A percentile compares a stretch with the other conserved stretches of the same genome.
These are phyloP conservation scores for Ptychobarbus kaznakovi DNA, from an alignment of 2,797 vertebrate genomes.

Conservation along the genomic window DNA sequence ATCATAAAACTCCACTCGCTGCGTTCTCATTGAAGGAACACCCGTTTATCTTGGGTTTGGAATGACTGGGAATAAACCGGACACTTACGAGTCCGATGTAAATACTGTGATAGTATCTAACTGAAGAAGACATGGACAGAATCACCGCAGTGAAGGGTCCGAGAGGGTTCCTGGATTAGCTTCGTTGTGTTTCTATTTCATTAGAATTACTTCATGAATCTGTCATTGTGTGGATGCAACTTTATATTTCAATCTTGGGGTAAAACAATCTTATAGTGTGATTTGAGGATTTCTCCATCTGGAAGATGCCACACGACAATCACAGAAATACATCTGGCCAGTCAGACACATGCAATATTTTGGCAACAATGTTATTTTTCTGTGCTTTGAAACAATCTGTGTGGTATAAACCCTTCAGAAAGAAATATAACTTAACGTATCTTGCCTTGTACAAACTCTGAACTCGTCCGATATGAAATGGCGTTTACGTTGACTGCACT, in stretches of 20 bases:
- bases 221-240: constrained; percentile 8
- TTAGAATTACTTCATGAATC: constrained; percentile 16
- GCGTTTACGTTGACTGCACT: neutral
- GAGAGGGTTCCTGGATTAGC: constrained; percentile 38
- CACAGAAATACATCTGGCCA: neutral
- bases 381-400: neutral
- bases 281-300: neutral
- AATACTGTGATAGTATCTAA: constrained; percentile 60
- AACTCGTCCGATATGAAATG: neutral
- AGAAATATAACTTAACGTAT: neutral
- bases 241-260: constrained; percentile 10
- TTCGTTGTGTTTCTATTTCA: constrained; percentile 51
- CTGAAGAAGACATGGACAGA: constrained; percentile 62
- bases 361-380: neutral
- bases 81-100: constrained; percentile 68
- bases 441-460: neutral
- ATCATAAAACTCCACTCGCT: constrained; percentile 49
- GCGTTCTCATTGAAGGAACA: constrained; percentile 61
- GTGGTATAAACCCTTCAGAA: neutral
- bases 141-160: neutral
- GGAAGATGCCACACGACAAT: neutral
- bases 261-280: neutral
- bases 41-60: constrained; percentile 65
- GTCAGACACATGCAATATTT: no score
- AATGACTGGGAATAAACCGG: constrained; percentile 56